Evolutionary conservation across 2,113 vertebrate species (phyloP).

Genomic region (Podarcis muralis): DNA sequence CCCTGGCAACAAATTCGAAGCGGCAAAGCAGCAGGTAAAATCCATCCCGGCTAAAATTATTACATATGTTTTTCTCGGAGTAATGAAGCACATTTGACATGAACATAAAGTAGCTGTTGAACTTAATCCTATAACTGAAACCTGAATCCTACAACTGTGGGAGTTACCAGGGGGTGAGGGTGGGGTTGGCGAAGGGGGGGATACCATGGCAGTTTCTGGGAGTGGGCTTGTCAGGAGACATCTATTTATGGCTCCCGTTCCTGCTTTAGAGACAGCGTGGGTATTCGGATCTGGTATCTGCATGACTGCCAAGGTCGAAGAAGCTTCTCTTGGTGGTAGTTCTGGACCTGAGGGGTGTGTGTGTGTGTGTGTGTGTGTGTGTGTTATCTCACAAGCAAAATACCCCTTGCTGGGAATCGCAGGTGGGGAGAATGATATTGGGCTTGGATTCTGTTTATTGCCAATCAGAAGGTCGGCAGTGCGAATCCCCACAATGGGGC

Average conservation of each 20-base stretch:
- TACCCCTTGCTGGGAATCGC: too few relatives aligned
- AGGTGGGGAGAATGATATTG: too few relatives aligned
- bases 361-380: too few relatives aligned
- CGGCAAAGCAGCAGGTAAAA: constrained; percentile 8
- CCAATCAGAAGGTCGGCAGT: too few relatives aligned
- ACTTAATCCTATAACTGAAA: constrained; percentile 1
- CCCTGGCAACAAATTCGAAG: constrained; percentile 46
- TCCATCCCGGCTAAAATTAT: constrained; percentile 22
- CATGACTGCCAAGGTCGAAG: neutral
- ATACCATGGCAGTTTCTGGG: neutral
- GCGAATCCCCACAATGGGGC: too few relatives aligned
- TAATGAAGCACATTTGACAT: constrained; percentile 13
- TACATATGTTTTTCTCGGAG: constrained; percentile 11
- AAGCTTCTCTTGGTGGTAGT: neutral
- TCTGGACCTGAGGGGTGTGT: neutral
- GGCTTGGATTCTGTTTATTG: too few relatives aligned
- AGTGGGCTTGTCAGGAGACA: neutral
- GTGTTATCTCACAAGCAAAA: too few relatives aligned
- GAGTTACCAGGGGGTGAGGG: neutral
- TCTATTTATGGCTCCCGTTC: neutral
- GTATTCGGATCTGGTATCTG: neutral
- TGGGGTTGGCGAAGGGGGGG: neutral
- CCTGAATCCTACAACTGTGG: neutral
- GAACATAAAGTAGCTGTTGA: constrained; percentile 13
- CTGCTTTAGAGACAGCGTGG: neutral